Evolutionary conservation across 2,797 vertebrate species (phyloP), one percentile per base, ranked within the genome.

Genomic region (Psittacula derbiana): DNA sequence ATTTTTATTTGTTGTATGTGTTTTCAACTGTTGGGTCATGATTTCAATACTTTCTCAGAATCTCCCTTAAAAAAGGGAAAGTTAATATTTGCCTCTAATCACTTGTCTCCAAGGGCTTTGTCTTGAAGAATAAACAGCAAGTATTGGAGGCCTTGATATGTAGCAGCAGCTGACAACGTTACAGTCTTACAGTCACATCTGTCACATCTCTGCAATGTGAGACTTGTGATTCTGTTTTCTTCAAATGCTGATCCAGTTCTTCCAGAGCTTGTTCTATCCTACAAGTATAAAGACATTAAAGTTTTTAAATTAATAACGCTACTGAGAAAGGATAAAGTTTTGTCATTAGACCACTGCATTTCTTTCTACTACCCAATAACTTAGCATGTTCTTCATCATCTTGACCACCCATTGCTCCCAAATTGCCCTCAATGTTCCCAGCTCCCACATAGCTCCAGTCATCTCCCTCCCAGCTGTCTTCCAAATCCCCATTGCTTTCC

Each of bases 201-300:
- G 89, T 96, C 91, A 53, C 52, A 93, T 88, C 85, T 83, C 76
- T 92, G 40, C 80, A 66, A 90, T 94, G 87, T 93, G 70, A 92
- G 69, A 90, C 81, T 49, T 83, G 33, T 91, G 57, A 86, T 84
- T 93, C 91, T 69, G 62, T 91, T 94, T 79, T 92, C 80, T 95
- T 90, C 79, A 91, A 80, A 80, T 89, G 93, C 93, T 88, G 92
- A 88, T 75, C 61, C 92, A 18, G 10, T 91, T 94, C 80, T 90
- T 91, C 41, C 79, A 88, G 80, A 95, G 72, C 79, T 86, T 95
- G 46, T 92, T 88, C 60, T 94, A 49, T 90, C 60, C 86, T 95
- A 83, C 71, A 88, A 90, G 43, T 76, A 78, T 62, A 52, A 95
- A 94, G 96, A 30, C 50, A 70, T 46, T 16, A 65, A 61, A 72